These are phyloP conservation scores for Heteromurus nitidus DNA, from an alignment of 2,888 invertebrate species.

Conservation along the genomic window DNA sequence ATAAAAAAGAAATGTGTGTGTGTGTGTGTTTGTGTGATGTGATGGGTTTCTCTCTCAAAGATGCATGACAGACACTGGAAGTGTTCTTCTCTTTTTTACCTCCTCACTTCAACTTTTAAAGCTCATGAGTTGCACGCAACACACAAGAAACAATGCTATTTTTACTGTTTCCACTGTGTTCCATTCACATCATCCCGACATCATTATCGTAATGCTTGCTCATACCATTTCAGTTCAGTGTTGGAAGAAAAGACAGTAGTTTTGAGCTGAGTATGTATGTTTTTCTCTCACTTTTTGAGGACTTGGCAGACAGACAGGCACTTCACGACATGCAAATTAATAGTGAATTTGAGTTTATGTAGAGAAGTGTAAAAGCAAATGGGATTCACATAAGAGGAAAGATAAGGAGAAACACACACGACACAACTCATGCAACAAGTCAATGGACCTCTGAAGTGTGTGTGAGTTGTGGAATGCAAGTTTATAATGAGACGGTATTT, in stretches of 20 bases:
- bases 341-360: slow-evolving; percentile 7
- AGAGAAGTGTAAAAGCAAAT: slow-evolving; percentile 24
- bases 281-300: slow-evolving; percentile 10
- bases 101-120: background rate
- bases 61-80: no score
- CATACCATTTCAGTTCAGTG: no score
- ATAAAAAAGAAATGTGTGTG: slow-evolving; percentile 34
- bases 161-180: background rate
- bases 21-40: no score
- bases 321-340: background rate
- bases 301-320: slow-evolving; percentile 52
- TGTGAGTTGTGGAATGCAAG: no score
- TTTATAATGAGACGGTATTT: no score
- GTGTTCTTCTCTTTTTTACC: no score
- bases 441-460: slow-evolving; percentile 46
- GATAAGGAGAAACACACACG: background rate
- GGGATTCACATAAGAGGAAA: background rate
- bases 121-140: background rate
- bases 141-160: background rate
- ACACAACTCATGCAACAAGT: slow-evolving; percentile 53
- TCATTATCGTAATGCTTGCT: no score
- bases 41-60: no score
- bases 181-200: background rate
- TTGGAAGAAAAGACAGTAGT: no score
- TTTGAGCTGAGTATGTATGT: no score